These are phyloP conservation scores for Muscicapa adusta DNA, from an alignment of 2,113 vertebrate species.

Conservation along the genomic window DNA sequence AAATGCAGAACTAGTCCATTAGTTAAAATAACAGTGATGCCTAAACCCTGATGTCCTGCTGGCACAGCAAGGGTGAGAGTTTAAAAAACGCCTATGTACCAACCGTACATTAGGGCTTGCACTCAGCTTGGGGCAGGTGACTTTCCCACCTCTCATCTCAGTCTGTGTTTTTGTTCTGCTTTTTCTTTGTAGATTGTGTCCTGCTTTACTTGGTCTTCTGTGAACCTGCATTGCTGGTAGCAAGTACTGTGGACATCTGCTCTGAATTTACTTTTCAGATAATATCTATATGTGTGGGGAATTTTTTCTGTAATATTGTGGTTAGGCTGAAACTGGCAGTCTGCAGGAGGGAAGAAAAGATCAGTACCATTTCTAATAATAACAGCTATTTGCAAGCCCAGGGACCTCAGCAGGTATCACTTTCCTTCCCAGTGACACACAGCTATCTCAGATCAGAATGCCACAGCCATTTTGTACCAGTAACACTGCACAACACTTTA, in stretches of 20 bases:
- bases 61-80: background rate
- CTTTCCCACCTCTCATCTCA: conserved; percentile 9
- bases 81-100: background rate
- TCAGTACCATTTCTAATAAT: conserved; percentile 24
- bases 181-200: background rate
- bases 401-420: background rate
- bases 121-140: conserved; percentile 22
- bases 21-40: conserved; percentile 8
- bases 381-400: background rate
- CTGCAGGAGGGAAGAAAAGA: background rate
- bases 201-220: conserved; percentile 18
- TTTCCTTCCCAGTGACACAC: background rate
- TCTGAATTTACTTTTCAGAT: conserved; percentile 68
- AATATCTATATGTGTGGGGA: background rate
- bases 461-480: background rate
- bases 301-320: background rate
- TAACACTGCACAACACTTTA: background rate
- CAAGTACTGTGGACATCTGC: conserved; percentile 67
- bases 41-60: background rate
- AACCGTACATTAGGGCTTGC: background rate
- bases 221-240: conserved; percentile 37
- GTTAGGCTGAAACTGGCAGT: conserved; percentile 31
- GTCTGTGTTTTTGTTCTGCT: background rate
- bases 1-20: background rate
- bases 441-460: background rate